Percentiles rank a stretch among this genome's conserved stretches.
Conservation (phyloP, 2,888 invertebrate genomes). For the Dicyrtomina minuta region DNA sequence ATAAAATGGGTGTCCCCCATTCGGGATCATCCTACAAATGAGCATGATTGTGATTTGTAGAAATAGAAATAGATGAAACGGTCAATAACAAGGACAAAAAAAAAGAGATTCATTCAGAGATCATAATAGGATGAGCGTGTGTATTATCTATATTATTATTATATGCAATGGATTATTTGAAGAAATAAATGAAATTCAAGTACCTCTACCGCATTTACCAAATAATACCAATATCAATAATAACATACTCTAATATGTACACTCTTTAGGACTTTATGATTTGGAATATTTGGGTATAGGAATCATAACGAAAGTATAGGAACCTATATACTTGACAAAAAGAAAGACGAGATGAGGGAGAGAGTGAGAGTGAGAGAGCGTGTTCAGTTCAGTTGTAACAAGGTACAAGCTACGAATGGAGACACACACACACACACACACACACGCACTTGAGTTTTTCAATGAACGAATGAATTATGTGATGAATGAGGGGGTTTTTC, state of each 20-base stretch:
- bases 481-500: slow-evolving; percentile 5
- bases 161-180: not conserved
- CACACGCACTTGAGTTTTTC: slow-evolving; percentile 3
- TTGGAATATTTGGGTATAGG: no score
- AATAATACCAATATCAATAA: no score
- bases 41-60: no score
- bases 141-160: slow-evolving; percentile 12
- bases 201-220: not conserved
- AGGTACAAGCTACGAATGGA: not conserved
- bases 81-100: no score
- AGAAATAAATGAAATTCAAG: not conserved
- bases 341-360: not conserved
- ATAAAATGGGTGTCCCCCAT: no score
- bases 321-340: not conserved
- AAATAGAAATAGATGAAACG: no score
- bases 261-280: no score
- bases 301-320: not conserved
- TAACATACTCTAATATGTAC: no score
- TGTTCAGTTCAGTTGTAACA: not conserved
- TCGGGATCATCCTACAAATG: no score
- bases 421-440: not conserved
- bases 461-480: not conserved
- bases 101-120: no score
- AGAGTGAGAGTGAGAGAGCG: no score
- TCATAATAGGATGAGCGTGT: slow-evolving; percentile 22